A percentile compares a stretch with the other conserved stretches of the same genome.
Conservation (phyloP, 2,113 vertebrate species). For the Macroglossus sobrinus region DNA sequence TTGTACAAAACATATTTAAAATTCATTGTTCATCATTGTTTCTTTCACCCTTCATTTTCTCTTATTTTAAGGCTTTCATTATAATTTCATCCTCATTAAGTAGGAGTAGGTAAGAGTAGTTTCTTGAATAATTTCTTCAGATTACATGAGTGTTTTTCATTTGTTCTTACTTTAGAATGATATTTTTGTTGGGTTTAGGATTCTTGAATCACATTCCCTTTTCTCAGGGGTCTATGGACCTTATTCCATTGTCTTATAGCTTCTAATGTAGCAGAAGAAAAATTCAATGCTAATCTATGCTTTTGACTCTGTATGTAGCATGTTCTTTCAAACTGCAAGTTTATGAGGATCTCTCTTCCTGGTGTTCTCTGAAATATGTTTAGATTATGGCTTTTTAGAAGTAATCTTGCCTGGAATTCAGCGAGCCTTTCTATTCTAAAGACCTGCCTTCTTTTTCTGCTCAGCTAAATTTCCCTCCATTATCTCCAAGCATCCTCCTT, state of each 20-base stretch:
- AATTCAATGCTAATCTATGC: not conserved
- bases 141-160: not conserved
- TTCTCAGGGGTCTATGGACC: not conserved
- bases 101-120: not conserved
- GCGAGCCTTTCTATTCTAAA: not conserved
- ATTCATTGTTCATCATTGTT: not conserved
- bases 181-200: not conserved
- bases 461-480: not conserved
- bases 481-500: not conserved
- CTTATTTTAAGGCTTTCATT: conserved; percentile 21
- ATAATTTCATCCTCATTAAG: not conserved
- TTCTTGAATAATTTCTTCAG: not conserved
- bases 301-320: not conserved
- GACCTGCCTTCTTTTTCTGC: not conserved
- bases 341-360: not conserved
- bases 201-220: not conserved
- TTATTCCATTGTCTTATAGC: not conserved
- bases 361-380: not conserved
- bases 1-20: not conserved
- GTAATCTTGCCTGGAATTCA: not conserved
- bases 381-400: not conserved
- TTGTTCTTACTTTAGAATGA: not conserved
- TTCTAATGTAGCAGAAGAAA: not conserved
- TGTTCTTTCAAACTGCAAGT: not conserved
- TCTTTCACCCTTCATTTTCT: not conserved